Conservation (phyloP, 2,113 vertebrate genomes). For the Hyla sarda region DNA sequence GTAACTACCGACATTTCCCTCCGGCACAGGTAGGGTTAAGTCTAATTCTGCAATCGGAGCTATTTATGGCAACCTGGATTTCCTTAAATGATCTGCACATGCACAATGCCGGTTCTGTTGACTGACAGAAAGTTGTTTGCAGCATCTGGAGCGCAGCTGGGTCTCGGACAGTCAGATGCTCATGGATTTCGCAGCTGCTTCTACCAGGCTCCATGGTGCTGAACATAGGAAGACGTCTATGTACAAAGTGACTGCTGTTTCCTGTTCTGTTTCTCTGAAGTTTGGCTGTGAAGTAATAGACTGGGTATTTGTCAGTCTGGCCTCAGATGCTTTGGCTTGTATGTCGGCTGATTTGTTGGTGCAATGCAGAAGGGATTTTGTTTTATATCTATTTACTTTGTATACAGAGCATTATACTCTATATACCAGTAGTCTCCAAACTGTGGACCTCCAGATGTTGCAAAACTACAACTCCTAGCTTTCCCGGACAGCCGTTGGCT, state of each 20-base stretch:
- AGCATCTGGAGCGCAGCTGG: constrained; percentile 15
- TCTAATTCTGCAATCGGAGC: not conserved
- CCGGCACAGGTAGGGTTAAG: not conserved
- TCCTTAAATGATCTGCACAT: constrained; percentile 16
- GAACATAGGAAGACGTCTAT: constrained; percentile 15
- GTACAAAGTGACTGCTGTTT: not conserved
- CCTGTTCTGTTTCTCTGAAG: not conserved
- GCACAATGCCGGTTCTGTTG: constrained; percentile 32
- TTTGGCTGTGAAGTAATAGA: too few relatives aligned
- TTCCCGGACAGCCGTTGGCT: too few relatives aligned
- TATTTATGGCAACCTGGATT: constrained; percentile 27
- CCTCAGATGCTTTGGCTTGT: not conserved
- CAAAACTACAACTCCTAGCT: too few relatives aligned
- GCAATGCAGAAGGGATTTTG: too few relatives aligned
- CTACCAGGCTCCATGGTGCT: not conserved
- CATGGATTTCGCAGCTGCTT: not conserved
- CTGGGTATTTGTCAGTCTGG: not conserved
- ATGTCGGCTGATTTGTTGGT: not conserved
- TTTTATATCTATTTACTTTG: too few relatives aligned
- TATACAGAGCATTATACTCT: too few relatives aligned
- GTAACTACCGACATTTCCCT: not conserved
- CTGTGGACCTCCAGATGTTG: too few relatives aligned
- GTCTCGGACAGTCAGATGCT: not conserved
- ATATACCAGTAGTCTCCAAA: too few relatives aligned
- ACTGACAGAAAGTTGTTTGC: not conserved